Evolutionary conservation across 2,888 invertebrate genomes (phyloP), one percentile per base, ranked within the genome.

Genomic region (Mystacides longicornis): DNA sequence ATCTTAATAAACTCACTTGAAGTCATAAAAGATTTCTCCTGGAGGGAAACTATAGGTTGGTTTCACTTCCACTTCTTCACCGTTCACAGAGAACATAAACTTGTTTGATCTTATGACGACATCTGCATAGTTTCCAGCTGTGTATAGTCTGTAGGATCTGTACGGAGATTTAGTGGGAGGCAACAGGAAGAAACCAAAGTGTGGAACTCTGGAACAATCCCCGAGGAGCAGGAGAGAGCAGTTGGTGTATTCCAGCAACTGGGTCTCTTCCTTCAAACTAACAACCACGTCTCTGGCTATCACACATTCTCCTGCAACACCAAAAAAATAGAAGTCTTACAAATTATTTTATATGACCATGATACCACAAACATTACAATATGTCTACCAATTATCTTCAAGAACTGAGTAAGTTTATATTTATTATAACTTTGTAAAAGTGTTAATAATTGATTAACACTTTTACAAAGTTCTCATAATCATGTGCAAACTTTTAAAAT

Each of bases 21-120:
- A 73, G 60, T 71, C 71, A 60, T 69, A 73, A 46, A 67, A 68
- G 31, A 66, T 68, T 46, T 65, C 66, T 42, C 69, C 64, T 19
- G 64, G 59, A 1, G 74, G 74, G 62, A 67, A 71, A 52, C 68
- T 68, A 60, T 71, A 74, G 3, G 70, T 66, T 16, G 67, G 66
- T 0, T 49, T 51, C 45, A 60, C 61, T 9, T 53, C 43, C 2
- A 61, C 50, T 5, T 27, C 23, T 2, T 62, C 53, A 1, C 42
- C 63, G 19, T 64, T 64, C 11, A 64, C 60, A 37, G 52, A 48
- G 23, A 62, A 9, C 7, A 48, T 23, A 7, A 23, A 48, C 23
- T 23, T 21, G 9, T 23, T 18, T 48, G 22, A 22, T 45, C 20
- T 37, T 9, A 45, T 21, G 11, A 21, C 19, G 54, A 63, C 56